Evolutionary conservation across 2,797 vertebrate genomes (phyloP).

Genomic region (Typhlichthys eigenmanni): DNA sequence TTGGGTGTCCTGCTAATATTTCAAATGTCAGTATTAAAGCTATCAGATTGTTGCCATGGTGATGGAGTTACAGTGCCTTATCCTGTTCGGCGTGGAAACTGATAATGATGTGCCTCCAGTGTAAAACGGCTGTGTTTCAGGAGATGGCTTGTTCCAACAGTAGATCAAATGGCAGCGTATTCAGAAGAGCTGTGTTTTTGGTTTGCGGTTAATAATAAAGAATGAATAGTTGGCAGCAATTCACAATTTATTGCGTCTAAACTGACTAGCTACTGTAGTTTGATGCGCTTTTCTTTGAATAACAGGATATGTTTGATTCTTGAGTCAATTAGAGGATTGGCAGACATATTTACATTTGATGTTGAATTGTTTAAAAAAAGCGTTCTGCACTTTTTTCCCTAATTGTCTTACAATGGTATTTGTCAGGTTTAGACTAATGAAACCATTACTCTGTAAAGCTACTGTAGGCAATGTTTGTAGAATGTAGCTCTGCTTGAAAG

Average conservation of each 20-base stretch:
- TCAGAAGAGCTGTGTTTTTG: neutral
- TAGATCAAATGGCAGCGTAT: neutral
- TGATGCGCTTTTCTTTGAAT: constrained; percentile 6
- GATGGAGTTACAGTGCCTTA: constrained; percentile 10
- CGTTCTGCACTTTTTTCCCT: too few relatives aligned
- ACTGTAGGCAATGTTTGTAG: too few relatives aligned
- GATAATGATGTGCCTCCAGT: neutral
- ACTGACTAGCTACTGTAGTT: neutral
- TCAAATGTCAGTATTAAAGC: constrained; percentile 26
- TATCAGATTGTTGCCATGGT: constrained; percentile 42
- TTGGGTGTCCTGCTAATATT: constrained; percentile 22
- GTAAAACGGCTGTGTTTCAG: constrained; percentile 1
- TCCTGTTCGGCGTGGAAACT: constrained; percentile 5
- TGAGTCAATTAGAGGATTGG: neutral
- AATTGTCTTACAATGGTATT: too few relatives aligned
- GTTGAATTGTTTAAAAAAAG: too few relatives aligned
- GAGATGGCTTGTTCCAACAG: constrained; percentile 3
- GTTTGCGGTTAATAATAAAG: too few relatives aligned
- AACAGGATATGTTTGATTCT: constrained; percentile 20
- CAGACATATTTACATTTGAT: too few relatives aligned
- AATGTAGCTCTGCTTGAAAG: too few relatives aligned
- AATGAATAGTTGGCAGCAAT: too few relatives aligned
- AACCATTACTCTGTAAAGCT: too few relatives aligned
- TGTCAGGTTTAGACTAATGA: too few relatives aligned
- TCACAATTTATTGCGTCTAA: too few relatives aligned